Percentiles rank a stretch among this genome's conserved stretches.
These are phyloP conservation scores for Odiellus spinosus DNA, from an alignment of 2,888 invertebrate species.

Conservation along the genomic window DNA sequence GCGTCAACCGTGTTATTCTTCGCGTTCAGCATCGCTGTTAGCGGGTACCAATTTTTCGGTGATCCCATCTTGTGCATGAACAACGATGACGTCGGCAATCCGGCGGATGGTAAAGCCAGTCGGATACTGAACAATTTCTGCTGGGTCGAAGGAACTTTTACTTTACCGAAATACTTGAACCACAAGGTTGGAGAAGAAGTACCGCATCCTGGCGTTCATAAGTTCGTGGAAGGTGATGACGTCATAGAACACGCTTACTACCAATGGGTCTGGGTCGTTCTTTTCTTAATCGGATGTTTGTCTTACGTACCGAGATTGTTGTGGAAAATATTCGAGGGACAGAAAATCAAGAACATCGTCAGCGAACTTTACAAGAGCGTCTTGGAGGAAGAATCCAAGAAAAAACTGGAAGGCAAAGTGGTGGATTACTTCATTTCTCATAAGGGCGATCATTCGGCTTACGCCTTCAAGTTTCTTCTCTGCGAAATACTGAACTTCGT, in stretches of 20 bases:
- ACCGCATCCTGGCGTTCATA: conserved; percentile 40
- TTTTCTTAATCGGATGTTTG: conserved; percentile 20
- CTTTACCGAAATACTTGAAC: conserved; percentile 23
- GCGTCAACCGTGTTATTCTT: conserved; percentile 54
- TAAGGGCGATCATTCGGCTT: conserved; percentile 28
- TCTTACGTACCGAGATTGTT: conserved; percentile 22
- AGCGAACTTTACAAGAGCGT: conserved; percentile 15
- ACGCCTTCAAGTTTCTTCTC: conserved; percentile 42
- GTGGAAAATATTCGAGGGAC: conserved; percentile 20
- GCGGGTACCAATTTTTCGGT: conserved; percentile 22
- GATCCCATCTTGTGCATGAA: conserved; percentile 38
- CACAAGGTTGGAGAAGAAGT: conserved; percentile 23
- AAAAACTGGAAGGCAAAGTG: conserved; percentile 14
- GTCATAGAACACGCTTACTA: conserved; percentile 22
- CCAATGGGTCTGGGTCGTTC: conserved; percentile 22
- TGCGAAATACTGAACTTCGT: conserved; percentile 62
- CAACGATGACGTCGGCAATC: conserved; percentile 54
- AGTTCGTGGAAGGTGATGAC: conserved; percentile 22
- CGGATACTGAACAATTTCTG: conserved; percentile 68
- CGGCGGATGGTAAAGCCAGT: no score
- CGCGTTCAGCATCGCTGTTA: conserved; percentile 19
- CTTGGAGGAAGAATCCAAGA: conserved; percentile 12
- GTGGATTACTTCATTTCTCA: conserved; percentile 18
- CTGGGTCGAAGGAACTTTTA: conserved; percentile 18
- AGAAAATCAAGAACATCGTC: conserved; percentile 11